Base-by-base conservation (phyloP, 2,113 vertebrate species). In the Neogobius melanostomus region DNA sequence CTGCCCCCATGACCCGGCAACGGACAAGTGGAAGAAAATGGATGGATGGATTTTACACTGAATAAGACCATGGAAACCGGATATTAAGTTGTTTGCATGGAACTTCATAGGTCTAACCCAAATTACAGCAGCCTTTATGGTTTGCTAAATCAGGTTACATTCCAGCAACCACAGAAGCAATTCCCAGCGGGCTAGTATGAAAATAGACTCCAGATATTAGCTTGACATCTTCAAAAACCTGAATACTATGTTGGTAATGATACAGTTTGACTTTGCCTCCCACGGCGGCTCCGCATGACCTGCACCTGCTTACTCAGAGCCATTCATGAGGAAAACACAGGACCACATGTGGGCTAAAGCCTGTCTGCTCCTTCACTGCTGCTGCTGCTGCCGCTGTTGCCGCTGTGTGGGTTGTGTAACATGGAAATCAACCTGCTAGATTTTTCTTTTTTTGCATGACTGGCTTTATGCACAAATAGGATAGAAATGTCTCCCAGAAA, bases 341-440 rank as follows among this genome's bases (percentile, higher is more conserved):
- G 28, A 59, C 56, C 56, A 59, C 56, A 59, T 59, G 52, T 28
- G 28, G 28, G 54, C 11, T 42, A 1, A 12, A 21, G 54, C 12
- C 54, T 12, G 21, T 6, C 11, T 15, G 53, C 28, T 36, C 53
- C 28, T 9, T 10, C 28, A 36, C 28, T 28, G 17, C 17, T 56
- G 9, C 53, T 56, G 56, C 21, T 59, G 56, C 53, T 56, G 17
- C 53, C 21, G 21, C n/a, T 28, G 17, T 8, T 56, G 17, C 53
- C 28, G 56, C 21, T 59, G 56, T 36, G 56, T 59, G 56, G 56
- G 56, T 14, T 11, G 9, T 42, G 28, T 11, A 42, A 59, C 56
- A 59, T 42, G 56, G 56, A 42, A 59, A 59, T 59, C 56, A 59
- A 59, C 56, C 56, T 42, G 56, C 21, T 7, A 59, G 56, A 12